phyloP scores from a whole-genome alignment of 2,888 invertebrate genomes.

The Dryadula phaetusa region DNA sequence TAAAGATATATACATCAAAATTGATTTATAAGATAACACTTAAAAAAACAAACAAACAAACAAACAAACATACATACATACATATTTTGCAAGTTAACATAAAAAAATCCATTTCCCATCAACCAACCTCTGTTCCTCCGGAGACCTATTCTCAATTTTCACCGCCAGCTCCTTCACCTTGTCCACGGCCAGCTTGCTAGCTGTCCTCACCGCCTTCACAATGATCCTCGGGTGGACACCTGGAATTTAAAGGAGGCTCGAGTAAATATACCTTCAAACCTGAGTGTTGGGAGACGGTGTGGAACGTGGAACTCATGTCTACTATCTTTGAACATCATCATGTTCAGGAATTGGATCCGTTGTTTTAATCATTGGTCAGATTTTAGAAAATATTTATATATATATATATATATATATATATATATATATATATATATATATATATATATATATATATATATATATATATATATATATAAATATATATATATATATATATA shows the following conservation, averaged over 20 bases:
- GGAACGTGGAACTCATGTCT: conserved; percentile 38
- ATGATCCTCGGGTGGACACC: conserved; percentile 96
- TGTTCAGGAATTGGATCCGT: conserved; percentile 49
- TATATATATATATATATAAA: too few relatives aligned
- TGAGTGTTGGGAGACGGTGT: not conserved
- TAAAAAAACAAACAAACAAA: too few relatives aligned
- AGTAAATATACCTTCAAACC: not conserved
- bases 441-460: too few relatives aligned
- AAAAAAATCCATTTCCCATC: too few relatives aligned
- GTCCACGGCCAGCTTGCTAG: conserved; percentile 91
- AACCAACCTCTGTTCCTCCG: conserved; percentile 83
- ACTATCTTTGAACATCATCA: conserved; percentile 41
- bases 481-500: too few relatives aligned
- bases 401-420: not conserved
- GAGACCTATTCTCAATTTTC: conserved; percentile 87
- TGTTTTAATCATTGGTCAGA: conserved; percentile 47
- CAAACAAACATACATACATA: too few relatives aligned
- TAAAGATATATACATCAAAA: too few relatives aligned
- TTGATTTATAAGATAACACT: too few relatives aligned
- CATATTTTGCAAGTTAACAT: too few relatives aligned
- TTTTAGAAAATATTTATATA: not conserved
- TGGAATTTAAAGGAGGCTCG: conserved; percentile 43
- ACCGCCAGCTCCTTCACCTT: conserved; percentile 93
- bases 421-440: not conserved
- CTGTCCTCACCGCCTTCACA: conserved; percentile 94